phyloP scores from a whole-genome alignment of 1,140 invertebrate species.

The Pararge aegeria region DNA sequence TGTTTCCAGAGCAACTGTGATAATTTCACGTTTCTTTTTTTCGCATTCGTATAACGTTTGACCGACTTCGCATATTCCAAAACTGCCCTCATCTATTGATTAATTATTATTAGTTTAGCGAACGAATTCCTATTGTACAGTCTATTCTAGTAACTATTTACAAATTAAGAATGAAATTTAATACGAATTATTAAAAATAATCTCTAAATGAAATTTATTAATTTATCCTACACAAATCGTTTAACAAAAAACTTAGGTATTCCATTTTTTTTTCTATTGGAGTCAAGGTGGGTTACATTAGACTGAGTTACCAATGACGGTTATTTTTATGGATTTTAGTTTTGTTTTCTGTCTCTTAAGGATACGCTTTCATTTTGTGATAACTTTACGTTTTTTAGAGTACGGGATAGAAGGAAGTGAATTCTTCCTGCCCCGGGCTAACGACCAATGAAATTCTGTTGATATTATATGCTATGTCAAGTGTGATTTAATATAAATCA shows the following conservation, averaged over 20 bases:
- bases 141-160: conserved; percentile 17
- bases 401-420: too few species aligned
- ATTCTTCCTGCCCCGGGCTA: too few species aligned
- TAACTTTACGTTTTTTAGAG: too few species aligned
- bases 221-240: conserved; percentile 15
- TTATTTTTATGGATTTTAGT: too few species aligned
- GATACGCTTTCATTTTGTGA: too few species aligned
- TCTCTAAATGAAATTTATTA: conserved; percentile 19
- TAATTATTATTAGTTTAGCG: conserved; percentile 9
- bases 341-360: too few species aligned
- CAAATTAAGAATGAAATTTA: conserved; percentile 15
- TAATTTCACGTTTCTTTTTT: conserved; percentile 43
- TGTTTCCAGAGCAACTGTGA: conserved; percentile 43
- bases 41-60: not conserved
- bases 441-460: too few species aligned
- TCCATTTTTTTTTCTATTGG: conserved; percentile 3
- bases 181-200: conserved; percentile 29
- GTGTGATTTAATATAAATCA: too few species aligned
- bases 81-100: conserved; percentile 12
- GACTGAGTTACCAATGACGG: too few species aligned
- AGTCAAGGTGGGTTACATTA: too few species aligned
- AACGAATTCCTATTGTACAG: conserved; percentile 28
- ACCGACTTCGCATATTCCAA: conserved; percentile 1
- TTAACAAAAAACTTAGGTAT: not conserved
- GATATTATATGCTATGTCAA: too few species aligned